Percentiles rank a stretch among this genome's conserved stretches.
These are phyloP conservation scores for Onychostoma macrolepis DNA, from an alignment of 2,113 vertebrate genomes.

Conservation along the genomic window DNA sequence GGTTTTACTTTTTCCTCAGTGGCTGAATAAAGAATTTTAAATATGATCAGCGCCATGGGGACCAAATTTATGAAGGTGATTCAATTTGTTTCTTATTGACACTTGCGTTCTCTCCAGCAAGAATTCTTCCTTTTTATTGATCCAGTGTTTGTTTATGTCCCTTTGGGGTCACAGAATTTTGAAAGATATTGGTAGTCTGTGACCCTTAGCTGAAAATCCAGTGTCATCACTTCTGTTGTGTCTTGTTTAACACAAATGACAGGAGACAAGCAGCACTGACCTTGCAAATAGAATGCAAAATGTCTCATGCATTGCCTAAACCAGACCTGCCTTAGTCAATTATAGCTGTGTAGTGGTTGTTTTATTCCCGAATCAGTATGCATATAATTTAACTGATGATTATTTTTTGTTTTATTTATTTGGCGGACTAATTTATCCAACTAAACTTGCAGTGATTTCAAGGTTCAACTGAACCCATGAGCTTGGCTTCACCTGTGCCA, in stretches of 20 bases:
- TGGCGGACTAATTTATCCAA: background rate
- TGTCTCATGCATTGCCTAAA: background rate
- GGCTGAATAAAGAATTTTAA: slow-evolving; percentile 44
- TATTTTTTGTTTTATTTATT: background rate
- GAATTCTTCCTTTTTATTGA: slow-evolving; percentile 55
- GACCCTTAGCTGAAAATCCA: slow-evolving; percentile 36
- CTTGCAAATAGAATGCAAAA: slow-evolving; percentile 34
- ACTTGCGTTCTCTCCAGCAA: slow-evolving; percentile 22
- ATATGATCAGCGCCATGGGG: slow-evolving; percentile 30
- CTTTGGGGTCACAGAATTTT: slow-evolving; percentile 42
- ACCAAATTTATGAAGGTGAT: slow-evolving; percentile 49
- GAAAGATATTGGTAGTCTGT: slow-evolving; percentile 40
- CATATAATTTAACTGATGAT: background rate
- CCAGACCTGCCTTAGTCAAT: background rate
- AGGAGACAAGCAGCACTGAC: slow-evolving; percentile 39
- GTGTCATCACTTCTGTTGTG: slow-evolving; percentile 47
- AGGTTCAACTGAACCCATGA: background rate
- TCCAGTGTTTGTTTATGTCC: slow-evolving; percentile 40
- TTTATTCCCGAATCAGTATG: background rate
- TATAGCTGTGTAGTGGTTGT: slow-evolving; percentile 3
- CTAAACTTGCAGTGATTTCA: background rate
- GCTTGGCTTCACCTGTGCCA: background rate
- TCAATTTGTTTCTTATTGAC: slow-evolving; percentile 53
- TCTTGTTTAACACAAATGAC: slow-evolving; percentile 51
- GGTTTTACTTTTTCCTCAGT: background rate